Base-by-base conservation (phyloP, 2,888 invertebrate genomes). In the Zhengitettix transpicula region DNA sequence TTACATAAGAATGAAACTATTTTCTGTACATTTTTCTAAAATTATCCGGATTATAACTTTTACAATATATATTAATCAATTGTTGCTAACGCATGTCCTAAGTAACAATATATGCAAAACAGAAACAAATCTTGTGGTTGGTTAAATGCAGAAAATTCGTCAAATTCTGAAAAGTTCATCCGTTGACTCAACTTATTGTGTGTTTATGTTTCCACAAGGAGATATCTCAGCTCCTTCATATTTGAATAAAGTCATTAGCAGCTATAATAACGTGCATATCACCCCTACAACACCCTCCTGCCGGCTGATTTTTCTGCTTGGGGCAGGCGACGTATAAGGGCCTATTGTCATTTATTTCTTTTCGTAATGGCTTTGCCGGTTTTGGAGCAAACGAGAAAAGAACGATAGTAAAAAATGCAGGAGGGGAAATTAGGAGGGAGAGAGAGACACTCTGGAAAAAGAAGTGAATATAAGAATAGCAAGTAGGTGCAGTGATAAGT, bases 211-310 rank as follows among this genome's bases (percentile, higher is more conserved):
- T 28, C 28, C 28, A 28, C 28, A 28, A 28, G 28, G 28, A 28
- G 28, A 28, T 28, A 28, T 28, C 28, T 2, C 28, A 28, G 28
- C 28, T 28, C 28, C 28, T 28, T 11, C 55, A 28, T 56, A 60
- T 60, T 60, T 60, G 56, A 60, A 60, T 60, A 60, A 60, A 60
- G 60, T 60, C 60, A 60, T 60, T 60, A 60, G 56, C 60, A 56
- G 58, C 47, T 40, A 42, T 55, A 58, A 58, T 58, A 55, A 54
- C 58, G 12, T 47, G 44, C 42, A 55, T 55, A 58, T 58, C 58
- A 58, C 28, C 58, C 42, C 58, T 17, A 41, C 55, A 28, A 12
- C 47, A 47, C 47, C 47, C 47, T n/a, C 47, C 47, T 12, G 14
- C 14, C 8, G 47, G 47, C 55, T 55, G n/a, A 55, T 55, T 55